Base-by-base conservation (phyloP, 2,888 invertebrate genomes). In the Polyploca ridens region DNA sequence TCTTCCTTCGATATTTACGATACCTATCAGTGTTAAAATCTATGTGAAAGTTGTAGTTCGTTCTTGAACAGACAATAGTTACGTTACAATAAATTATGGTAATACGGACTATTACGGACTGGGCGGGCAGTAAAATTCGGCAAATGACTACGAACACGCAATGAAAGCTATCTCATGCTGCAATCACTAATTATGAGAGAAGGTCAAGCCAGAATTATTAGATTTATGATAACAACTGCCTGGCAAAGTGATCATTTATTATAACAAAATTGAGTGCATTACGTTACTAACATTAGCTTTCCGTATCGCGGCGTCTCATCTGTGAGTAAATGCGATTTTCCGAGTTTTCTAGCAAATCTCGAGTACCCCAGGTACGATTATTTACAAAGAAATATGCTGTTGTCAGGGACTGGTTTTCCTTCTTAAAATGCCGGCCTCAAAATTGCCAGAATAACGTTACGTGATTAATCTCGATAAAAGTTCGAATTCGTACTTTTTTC, bases 141-240 rank as follows among this genome's bases (percentile, higher is more conserved):
- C 62, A 46, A 64, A 44, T 38, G 44, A 57, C 54, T 35, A 14
- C 35, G 19, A 63, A 63, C 76, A 77, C 72, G 75, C 71, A 67
- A 75, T 59, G 46, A 68, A 65, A 38, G 66, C 64, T 66, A 68
- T 64, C 66, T 71, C 69, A 66, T 58, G 41, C 35, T n/a, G 44
- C 64, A 66, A 63, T 68, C 67, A 61, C 63, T 73, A 76, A 74
- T 74, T 77, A 71, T 10, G 19, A 8, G 33, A 58, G 68, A 77
- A 77, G 75, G 77, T 70, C 75, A 60, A 33, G 57, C 38, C 60
- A 58, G 57, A 67, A 62, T 58, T 44, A 8, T 38, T 61, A 41
- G 61, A 61, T 61, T 61, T 61, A 61, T 19, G 61, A 61, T 61
- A 61, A 61, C 61, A 61, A 61, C 13, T 11, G 60, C 60, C 41